These are phyloP conservation scores for Gisinianus flammeolus DNA, from an alignment of 2,888 invertebrate genomes.

Conservation along the genomic window DNA sequence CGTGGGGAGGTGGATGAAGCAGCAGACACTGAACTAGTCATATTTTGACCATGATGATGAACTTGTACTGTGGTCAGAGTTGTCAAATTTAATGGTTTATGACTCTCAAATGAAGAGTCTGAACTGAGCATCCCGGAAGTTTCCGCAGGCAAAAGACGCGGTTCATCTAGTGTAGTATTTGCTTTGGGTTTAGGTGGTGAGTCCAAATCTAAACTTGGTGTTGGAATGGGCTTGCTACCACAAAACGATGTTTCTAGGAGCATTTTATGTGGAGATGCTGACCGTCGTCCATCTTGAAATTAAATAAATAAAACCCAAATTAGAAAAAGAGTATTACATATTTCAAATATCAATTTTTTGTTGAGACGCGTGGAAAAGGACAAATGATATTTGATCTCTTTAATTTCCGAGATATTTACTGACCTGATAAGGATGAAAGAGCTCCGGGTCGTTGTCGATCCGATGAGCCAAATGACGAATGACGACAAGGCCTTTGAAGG, in stretches of 20 bases:
- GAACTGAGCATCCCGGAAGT: slow-evolving; percentile 37
- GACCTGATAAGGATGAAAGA: slow-evolving; percentile 49
- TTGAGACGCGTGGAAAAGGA: too few relatives aligned
- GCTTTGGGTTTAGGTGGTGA: slow-evolving; percentile 43
- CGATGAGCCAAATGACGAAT: slow-evolving; percentile 54
- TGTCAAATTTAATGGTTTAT: slow-evolving; percentile 33
- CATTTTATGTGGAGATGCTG: slow-evolving; percentile 88
- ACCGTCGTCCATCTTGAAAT: slow-evolving; percentile 56
- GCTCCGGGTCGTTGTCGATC: slow-evolving; percentile 55
- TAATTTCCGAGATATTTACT: not conserved
- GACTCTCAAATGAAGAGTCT: slow-evolving; percentile 43
- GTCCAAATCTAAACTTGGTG: slow-evolving; percentile 63
- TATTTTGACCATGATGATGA: slow-evolving; percentile 45
- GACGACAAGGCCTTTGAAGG: slow-evolving; percentile 49
- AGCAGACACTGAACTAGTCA: slow-evolving; percentile 29
- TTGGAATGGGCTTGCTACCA: slow-evolving; percentile 76
- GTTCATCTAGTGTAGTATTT: slow-evolving; percentile 29
- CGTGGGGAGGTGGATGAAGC: not conserved
- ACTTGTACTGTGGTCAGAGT: slow-evolving; percentile 53
- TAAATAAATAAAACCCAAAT: too few relatives aligned
- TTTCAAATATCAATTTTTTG: too few relatives aligned
- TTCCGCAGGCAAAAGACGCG: not conserved
- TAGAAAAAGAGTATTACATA: not conserved
- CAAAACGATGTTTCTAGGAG: slow-evolving; percentile 89
- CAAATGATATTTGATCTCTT: too few relatives aligned